Conservation (phyloP, 2,113 vertebrate species). For the Chloebia gouldiae region DNA sequence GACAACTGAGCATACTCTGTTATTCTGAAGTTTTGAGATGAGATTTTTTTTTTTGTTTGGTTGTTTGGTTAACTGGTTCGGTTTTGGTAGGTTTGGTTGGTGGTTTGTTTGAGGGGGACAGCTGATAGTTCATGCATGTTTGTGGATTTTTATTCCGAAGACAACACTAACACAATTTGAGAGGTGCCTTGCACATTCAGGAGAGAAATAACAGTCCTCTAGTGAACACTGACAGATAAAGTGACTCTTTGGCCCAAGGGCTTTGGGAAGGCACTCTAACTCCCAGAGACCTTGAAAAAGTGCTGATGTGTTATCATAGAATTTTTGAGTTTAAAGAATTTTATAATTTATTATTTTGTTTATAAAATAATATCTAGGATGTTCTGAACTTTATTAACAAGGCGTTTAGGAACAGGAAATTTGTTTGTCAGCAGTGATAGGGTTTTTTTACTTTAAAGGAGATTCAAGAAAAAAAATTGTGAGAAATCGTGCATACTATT, state of each 20-base stretch:
- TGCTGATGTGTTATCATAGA: background rate
- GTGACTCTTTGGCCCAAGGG: background rate
- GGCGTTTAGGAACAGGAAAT: background rate
- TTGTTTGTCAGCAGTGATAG: background rate
- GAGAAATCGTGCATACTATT: accelerated
- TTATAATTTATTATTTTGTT: background rate
- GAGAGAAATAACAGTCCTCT: background rate
- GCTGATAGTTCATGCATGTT: background rate
- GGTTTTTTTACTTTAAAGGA: background rate
- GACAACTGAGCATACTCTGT: background rate
- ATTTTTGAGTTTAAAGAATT: background rate
- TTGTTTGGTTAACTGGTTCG: background rate
- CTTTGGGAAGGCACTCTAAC: background rate
- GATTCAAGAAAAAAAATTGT: background rate
- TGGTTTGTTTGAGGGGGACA: too few species aligned
- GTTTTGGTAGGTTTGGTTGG: background rate
- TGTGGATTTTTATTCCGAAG: background rate
- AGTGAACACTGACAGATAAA: background rate
- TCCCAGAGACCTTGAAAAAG: background rate
- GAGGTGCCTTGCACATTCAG: background rate
- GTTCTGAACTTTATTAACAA: background rate
- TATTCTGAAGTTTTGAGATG: background rate
- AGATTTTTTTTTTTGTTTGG: background rate
- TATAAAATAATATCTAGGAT: background rate
- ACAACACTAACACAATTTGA: background rate